Conservation (phyloP, 2,113 vertebrate genomes). For the Felis chaus region DNA sequence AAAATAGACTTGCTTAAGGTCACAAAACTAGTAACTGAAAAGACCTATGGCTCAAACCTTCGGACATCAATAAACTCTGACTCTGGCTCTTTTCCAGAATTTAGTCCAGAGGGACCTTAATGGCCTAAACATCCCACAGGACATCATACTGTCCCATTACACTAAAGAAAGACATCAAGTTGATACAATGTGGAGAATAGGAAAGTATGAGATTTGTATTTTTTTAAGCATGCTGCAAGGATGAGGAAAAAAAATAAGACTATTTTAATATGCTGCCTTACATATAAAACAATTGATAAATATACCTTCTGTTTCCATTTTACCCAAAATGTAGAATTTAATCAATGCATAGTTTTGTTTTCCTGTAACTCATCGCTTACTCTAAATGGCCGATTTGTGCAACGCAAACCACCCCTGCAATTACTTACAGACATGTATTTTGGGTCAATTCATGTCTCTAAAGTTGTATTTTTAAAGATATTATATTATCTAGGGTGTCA, state of each 20-base stretch:
- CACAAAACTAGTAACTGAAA: not conserved
- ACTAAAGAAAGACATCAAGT: not conserved
- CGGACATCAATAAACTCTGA: not conserved
- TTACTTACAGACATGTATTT: not conserved
- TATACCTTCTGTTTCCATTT: not conserved
- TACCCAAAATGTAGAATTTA: not conserved
- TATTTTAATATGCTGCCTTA: not conserved
- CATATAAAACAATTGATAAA: not conserved
- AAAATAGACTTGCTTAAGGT: not conserved
- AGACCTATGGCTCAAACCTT: not conserved
- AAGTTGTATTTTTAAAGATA: not conserved
- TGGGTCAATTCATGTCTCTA: not conserved
- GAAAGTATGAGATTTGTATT: not conserved
- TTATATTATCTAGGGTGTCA: not conserved
- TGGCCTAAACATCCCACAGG: not conserved
- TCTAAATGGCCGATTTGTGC: not conserved
- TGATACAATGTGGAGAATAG: not conserved
- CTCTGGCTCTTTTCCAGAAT: not conserved
- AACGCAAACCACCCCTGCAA: not conserved
- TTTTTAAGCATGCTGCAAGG: not conserved
- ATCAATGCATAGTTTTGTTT: not conserved
- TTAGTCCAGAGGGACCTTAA: not conserved
- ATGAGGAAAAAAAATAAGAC: not conserved
- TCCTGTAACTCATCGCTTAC: not conserved
- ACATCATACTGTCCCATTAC: not conserved